phyloP scores from a whole-genome alignment of 2,113 vertebrate genomes.

The Aix galericulata region DNA sequence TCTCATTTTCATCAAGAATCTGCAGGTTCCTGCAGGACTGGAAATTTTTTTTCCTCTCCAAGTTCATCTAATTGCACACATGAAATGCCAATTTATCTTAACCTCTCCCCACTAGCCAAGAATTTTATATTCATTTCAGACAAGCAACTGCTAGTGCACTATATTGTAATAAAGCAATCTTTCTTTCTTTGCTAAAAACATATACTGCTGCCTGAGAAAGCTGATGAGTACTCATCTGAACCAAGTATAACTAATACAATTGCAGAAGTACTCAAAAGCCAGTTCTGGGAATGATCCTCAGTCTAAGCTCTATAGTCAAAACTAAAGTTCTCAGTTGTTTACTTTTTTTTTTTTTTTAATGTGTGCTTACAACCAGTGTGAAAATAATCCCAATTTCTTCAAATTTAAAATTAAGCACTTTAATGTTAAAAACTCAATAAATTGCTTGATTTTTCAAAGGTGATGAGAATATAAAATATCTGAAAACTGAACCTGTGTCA shows the following conservation, averaged over 20 bases:
- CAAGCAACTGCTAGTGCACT: neutral
- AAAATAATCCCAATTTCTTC: neutral
- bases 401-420: neutral
- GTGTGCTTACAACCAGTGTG: rapidly evolving
- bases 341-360: neutral
- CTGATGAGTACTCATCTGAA: neutral
- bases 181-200: neutral
- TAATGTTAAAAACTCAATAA: neutral
- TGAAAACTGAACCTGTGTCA: neutral
- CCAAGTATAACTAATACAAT: neutral
- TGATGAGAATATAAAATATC: neutral
- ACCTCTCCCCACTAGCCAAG: neutral
- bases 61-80: neutral
- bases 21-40: neutral
- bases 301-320: neutral
- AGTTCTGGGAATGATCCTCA: neutral
- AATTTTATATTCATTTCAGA: neutral
- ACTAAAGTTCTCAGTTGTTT: neutral
- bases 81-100: neutral
- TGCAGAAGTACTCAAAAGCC: neutral
- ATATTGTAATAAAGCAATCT: neutral
- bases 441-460: neutral
- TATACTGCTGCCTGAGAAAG: neutral
- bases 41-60: neutral
- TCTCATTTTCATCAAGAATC: neutral